Evolutionary conservation across 2,113 vertebrate genomes (phyloP).

Genomic region (Stegastes partitus): DNA sequence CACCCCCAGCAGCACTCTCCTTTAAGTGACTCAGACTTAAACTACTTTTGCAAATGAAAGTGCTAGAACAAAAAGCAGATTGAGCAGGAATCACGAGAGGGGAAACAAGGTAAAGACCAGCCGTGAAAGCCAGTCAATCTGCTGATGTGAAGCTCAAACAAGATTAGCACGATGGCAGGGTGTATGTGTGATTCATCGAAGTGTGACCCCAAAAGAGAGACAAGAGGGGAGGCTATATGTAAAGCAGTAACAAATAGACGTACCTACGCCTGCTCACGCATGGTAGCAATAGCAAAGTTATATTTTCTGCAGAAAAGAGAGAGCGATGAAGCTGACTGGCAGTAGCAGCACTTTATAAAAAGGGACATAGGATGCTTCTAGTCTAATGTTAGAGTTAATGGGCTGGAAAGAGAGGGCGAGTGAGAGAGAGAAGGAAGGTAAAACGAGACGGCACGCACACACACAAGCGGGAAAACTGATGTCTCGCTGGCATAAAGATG

Average conservation of each 20-base stretch:
- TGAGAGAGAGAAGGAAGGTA: conserved; percentile 20
- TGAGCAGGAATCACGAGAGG: not conserved
- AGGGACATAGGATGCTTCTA: conserved; percentile 41
- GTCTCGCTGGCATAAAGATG: conserved; percentile 23
- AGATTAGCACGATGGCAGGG: not conserved
- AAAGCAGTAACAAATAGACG: conserved; percentile 1
- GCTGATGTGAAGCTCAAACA: not conserved
- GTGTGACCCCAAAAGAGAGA: not conserved
- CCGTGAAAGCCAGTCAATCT: not conserved
- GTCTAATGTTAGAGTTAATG: conserved; percentile 72
- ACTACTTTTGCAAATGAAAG: conserved; percentile 20
- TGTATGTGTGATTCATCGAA: not conserved
- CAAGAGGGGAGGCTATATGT: not conserved
- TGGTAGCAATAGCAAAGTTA: not conserved
- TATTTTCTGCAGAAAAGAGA: conserved; percentile 13
- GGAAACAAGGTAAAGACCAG: not conserved
- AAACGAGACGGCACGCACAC: conserved; percentile 33
- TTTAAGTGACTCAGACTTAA: conserved; percentile 15
- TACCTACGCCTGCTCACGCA: not conserved
- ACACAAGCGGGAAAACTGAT: conserved; percentile 26
- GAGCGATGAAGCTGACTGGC: conserved; percentile 9
- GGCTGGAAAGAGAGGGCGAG: conserved; percentile 30
- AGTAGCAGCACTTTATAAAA: conserved; percentile 47
- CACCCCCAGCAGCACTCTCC: not conserved
- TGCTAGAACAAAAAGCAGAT: not conserved